These are phyloP conservation scores for Pangasius macronema DNA, from an alignment of 2,797 vertebrate species.

Conservation along the genomic window DNA sequence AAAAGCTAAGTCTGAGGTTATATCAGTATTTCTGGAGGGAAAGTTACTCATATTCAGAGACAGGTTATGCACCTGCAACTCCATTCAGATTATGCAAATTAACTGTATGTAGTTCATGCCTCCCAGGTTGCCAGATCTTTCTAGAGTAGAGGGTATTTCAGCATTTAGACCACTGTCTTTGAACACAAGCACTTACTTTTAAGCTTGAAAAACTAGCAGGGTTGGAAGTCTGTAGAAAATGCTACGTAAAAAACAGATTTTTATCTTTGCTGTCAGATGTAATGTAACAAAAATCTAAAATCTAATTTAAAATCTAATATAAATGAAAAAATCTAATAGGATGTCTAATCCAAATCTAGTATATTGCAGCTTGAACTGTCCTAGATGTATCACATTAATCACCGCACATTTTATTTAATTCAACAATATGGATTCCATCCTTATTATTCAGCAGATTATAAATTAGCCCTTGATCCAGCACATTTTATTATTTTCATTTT, in stretches of 20 bases:
- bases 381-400: background rate
- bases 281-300: too few species aligned
- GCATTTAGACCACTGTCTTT: background rate
- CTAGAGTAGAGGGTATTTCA: background rate
- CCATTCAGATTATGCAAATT: background rate
- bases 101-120: background rate
- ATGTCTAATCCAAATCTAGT: background rate
- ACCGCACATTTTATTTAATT: background rate
- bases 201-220: background rate
- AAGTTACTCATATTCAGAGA: background rate
- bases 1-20: background rate
- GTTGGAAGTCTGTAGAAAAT: too few species aligned
- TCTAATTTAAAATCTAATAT: too few species aligned
- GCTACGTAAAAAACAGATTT: too few species aligned
- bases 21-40: background rate
- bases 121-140: background rate
- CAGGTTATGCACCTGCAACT: background rate
- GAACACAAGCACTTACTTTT: background rate
- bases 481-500: background rate
- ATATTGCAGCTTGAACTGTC: background rate
- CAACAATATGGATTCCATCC: background rate
- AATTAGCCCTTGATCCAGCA: background rate
- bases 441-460: background rate
- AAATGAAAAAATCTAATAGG: background rate
- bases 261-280: too few species aligned